Conservation (phyloP, 2,888 invertebrate species). For the Sinelater perroti region DNA sequence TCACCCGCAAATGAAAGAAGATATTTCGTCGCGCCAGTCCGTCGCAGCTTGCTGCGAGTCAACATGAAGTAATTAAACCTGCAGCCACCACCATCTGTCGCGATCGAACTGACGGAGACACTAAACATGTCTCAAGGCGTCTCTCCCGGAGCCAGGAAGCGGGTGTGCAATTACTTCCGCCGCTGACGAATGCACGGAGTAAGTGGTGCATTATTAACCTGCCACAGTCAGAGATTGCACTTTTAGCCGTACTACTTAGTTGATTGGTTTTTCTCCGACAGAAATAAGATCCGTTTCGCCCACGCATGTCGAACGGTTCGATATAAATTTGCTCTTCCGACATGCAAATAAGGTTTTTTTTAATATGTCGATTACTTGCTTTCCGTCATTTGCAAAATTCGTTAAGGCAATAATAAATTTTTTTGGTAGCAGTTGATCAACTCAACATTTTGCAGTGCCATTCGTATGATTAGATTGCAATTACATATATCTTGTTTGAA, state of each 20-base stretch:
- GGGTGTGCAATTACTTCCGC: conserved; percentile 31
- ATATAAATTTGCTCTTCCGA: too few relatives aligned
- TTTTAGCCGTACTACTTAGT: conserved; percentile 8
- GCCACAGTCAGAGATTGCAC: conserved; percentile 30
- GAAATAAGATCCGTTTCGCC: too few relatives aligned
- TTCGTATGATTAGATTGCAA: too few relatives aligned
- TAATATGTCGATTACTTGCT: too few relatives aligned
- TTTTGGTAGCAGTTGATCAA: too few relatives aligned
- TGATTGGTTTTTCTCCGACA: not conserved
- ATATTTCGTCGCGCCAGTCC: conserved; percentile 23
- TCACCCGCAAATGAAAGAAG: conserved; percentile 42
- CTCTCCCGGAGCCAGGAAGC: conserved; percentile 17
- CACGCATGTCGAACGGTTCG: too few relatives aligned
- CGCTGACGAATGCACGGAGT: conserved; percentile 23
- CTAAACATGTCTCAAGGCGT: conserved; percentile 33
- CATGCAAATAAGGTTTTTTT: too few relatives aligned
- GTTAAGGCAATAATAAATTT: too few relatives aligned
- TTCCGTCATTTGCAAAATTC: too few relatives aligned
- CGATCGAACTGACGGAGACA: conserved; percentile 31
- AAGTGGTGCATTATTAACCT: conserved; percentile 35
- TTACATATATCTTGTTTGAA: too few relatives aligned
- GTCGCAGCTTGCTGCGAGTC: conserved; percentile 31
- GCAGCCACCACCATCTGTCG: conserved; percentile 24
- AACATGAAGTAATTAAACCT: conserved; percentile 38
- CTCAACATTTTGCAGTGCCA: too few relatives aligned